phyloP scores from a whole-genome alignment of 2,113 vertebrate genomes.

The Morone chrysops region DNA sequence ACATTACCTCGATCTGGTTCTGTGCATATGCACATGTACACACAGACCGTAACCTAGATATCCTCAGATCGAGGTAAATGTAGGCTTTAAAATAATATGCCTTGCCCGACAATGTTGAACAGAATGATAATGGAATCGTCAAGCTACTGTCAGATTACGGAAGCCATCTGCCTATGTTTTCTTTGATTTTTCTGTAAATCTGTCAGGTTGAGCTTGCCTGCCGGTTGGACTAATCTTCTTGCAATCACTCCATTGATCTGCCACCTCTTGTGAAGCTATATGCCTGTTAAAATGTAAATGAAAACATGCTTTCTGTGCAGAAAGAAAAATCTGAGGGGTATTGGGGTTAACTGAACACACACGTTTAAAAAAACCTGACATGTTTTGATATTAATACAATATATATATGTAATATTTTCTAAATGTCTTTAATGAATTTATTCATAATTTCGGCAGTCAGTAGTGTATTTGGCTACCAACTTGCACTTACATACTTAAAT shows the following conservation, averaged over 20 bases:
- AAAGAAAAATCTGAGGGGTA: constrained; percentile 2
- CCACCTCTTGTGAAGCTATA: neutral
- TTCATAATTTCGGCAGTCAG: too few species aligned
- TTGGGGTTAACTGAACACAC: neutral
- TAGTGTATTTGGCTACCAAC: neutral
- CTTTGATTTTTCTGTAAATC: constrained; percentile 24
- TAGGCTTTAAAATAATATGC: constrained; percentile 17
- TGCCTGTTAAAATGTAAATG: neutral
- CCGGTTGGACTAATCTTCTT: constrained; percentile 2
- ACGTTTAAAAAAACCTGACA: neutral
- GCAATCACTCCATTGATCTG: constrained; percentile 6
- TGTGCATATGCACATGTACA: neutral
- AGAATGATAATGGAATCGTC: constrained; percentile 24
- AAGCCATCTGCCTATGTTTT: constrained; percentile 27
- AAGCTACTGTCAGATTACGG: constrained; percentile 19
- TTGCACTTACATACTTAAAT: constrained; percentile 9
- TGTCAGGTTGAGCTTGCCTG: neutral
- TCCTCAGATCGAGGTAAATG: neutral
- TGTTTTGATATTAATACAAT: neutral
- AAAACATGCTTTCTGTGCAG: constrained; percentile 6
- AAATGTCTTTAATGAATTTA: too few species aligned
- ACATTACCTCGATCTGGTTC: neutral
- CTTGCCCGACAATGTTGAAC: neutral
- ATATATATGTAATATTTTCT: too few species aligned
- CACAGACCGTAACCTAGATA: constrained; percentile 17